Evolutionary conservation across 2,113 vertebrate genomes (phyloP), one percentile per base, ranked within the genome.

Genomic region (Formicarius rufipectus): DNA sequence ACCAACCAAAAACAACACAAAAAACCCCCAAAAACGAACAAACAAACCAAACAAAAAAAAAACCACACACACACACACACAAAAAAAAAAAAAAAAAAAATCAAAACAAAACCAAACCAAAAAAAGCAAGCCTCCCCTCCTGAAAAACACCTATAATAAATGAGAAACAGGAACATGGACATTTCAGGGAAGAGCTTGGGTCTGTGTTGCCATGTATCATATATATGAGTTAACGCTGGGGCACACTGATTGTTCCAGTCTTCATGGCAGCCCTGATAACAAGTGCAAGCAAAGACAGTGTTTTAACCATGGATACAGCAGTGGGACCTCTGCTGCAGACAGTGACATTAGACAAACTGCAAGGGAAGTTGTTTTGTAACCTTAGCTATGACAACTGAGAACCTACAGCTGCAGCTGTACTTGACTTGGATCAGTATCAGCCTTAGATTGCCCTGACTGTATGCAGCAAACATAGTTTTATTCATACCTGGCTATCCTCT

Each of bases 381-480:
- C 58, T 67, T 84, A 96, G 71, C 78, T 91, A 7, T 79, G 93
- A 92, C 42, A 94, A 64, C 83, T 75, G 83, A 95, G 91, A 95
- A 82, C 40, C 31, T 66, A 27, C 44, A 90, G 52, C 66, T 68
- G 71, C 60, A 75, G 44, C 31, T 68, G 55, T 25, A 56, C 72
- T 80, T 74, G 78, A 47, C 78, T 77, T 53, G 31, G 79, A 63
- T 67, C 20, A 49, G 80, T 50, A 89, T 88, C 44, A 87, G 60
- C 69, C 40, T 95, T 92, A 77, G 72, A 72, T 90, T 84, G 89
- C 83, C 84, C 12, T 2, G 2, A 37, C 72, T 78, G 9, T 16
- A 37, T 49, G 83, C 75, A 84, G 62, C 79, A 74, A 92, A 67
- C 52, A 84, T 0, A 1, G 12, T 71, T 89, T 91, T 95, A 84